Evolutionary conservation across 2,888 invertebrate species (phyloP).

Genomic region (Cataglyphis rosenhaueri): DNA sequence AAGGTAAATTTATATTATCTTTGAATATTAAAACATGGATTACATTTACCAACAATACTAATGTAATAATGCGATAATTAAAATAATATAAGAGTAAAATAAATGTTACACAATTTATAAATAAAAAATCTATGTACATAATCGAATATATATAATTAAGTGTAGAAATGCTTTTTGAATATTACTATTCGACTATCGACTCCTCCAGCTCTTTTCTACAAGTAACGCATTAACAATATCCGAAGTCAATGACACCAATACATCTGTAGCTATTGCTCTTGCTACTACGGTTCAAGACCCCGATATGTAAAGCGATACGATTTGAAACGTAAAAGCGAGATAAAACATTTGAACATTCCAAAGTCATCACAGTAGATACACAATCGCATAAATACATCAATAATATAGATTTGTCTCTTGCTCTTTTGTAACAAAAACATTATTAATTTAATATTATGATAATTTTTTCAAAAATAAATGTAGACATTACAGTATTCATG

Average conservation of each 20-base stretch:
- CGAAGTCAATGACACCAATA: slow-evolving; percentile 76
- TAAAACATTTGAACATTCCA: slow-evolving; percentile 60
- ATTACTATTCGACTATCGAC: slow-evolving; percentile 64
- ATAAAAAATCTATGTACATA: neutral
- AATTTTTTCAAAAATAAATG: neutral
- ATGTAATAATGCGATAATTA: no score
- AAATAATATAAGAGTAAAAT: no score
- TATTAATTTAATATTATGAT: slow-evolving; percentile 1
- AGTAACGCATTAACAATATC: slow-evolving; percentile 67
- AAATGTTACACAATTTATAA: no score
- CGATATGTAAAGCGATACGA: slow-evolving; percentile 68
- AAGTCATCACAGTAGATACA: slow-evolving; percentile 21
- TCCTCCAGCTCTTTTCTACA: slow-evolving; percentile 47
- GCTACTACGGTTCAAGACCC: slow-evolving; percentile 72
- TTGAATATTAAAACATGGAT: no score
- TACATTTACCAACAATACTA: no score
- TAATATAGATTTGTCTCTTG: slow-evolving; percentile 65
- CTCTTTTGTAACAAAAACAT: slow-evolving; percentile 30
- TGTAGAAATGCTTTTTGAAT: slow-evolving; percentile 54
- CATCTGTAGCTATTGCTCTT: slow-evolving; percentile 58
- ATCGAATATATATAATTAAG: neutral
- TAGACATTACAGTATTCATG: neutral
- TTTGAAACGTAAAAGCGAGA: slow-evolving; percentile 66
- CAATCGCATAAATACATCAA: slow-evolving; percentile 9
- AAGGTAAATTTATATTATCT: no score